These are phyloP conservation scores for Zeugodacus cucurbitae DNA, from an alignment of 1,140 invertebrate genomes.

Conservation along the genomic window DNA sequence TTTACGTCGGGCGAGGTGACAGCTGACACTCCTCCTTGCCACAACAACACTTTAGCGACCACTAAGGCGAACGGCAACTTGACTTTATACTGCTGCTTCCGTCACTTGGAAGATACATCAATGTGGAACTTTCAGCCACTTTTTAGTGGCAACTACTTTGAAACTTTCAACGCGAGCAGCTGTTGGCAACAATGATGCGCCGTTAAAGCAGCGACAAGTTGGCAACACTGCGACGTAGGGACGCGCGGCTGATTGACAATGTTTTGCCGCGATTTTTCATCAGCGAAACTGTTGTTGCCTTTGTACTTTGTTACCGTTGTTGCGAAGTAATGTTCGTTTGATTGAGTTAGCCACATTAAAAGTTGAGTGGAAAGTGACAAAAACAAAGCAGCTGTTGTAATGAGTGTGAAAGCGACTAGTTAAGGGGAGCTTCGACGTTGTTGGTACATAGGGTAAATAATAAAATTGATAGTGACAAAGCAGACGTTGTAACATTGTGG, in stretches of 20 bases:
- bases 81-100: neutral
- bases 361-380: neutral
- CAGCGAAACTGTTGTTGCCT: neutral
- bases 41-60: neutral
- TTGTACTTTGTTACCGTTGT: neutral
- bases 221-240: neutral
- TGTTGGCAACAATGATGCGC: neutral
- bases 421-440: neutral
- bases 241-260: neutral
- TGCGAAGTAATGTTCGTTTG: neutral
- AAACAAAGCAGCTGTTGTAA: neutral
- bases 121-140: neutral
- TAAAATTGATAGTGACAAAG: no score
- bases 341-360: neutral
- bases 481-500: no score
- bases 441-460: no score
- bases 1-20: neutral
- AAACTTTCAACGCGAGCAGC: neutral
- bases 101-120: neutral
- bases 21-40: neutral
- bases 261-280: neutral
- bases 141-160: neutral
- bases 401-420: neutral
- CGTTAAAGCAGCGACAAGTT: neutral
- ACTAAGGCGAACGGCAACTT: neutral